Conservation (phyloP, 2,888 invertebrate species). For the Ametastegia equiseti region DNA sequence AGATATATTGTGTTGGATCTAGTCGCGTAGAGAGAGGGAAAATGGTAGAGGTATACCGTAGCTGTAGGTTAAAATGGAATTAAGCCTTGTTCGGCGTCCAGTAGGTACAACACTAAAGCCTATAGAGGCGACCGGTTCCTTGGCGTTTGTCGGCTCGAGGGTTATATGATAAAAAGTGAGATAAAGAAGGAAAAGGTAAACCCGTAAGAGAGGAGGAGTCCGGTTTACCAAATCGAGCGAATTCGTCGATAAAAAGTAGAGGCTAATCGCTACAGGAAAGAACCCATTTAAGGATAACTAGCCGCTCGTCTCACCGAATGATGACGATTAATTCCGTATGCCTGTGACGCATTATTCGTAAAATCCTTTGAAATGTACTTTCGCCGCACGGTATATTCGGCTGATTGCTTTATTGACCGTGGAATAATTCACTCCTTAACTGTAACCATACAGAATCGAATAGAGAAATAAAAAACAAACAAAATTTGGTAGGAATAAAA, state of each 20-base stretch:
- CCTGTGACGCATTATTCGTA: slow-evolving; percentile 8
- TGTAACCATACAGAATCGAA: neutral
- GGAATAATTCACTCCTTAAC: neutral
- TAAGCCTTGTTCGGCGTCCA: neutral
- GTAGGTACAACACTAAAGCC: neutral
- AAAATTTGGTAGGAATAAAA: slow-evolving; percentile 52
- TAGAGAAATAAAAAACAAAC: neutral
- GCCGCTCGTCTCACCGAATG: neutral
- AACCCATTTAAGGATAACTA: slow-evolving; percentile 4
- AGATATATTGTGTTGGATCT: no score
- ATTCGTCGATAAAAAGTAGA: slow-evolving; percentile 31
- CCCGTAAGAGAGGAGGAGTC: neutral
- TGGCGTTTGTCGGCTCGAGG: neutral
- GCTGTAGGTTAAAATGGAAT: neutral
- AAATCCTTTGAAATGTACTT: neutral
- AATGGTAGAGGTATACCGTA: neutral
- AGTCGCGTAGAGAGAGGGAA: no score
- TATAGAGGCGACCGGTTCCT: neutral
- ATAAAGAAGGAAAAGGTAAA: neutral
- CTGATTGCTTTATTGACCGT: slow-evolving; percentile 6
- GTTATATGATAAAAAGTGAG: neutral
- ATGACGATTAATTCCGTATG: slow-evolving; percentile 15
- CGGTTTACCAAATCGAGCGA: slow-evolving; percentile 26
- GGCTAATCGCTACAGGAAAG: slow-evolving; percentile 2
- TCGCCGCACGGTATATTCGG: neutral